A percentile compares a stretch with the other conserved stretches of the same genome.
Evolutionary conservation across 2,113 vertebrate genomes (phyloP).

Genomic region (Tupaia tana): DNA sequence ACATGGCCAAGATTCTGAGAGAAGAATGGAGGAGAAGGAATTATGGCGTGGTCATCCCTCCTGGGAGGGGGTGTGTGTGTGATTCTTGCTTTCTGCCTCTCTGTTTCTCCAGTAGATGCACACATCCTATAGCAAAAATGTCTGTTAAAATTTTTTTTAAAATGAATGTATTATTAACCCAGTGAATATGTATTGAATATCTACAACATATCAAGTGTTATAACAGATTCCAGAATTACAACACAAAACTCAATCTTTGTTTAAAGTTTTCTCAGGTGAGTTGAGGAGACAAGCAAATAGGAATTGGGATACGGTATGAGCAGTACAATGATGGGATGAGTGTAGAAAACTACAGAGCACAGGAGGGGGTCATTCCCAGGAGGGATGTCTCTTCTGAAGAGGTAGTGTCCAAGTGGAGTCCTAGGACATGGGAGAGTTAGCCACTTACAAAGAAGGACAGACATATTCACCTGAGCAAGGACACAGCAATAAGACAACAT

Average conservation of each 20-base stretch:
- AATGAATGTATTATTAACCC: background rate
- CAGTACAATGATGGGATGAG: too few species aligned
- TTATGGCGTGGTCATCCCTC: too few species aligned
- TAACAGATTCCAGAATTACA: background rate
- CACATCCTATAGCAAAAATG: too few species aligned
- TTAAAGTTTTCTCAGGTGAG: background rate
- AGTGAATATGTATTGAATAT: background rate
- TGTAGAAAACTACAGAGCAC: fast-evolving
- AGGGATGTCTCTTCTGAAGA: background rate
- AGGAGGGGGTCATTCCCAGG: background rate
- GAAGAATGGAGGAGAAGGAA: too few species aligned
- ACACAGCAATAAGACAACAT: background rate
- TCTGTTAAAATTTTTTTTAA: too few species aligned
- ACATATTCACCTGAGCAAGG: background rate
- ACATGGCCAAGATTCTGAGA: too few species aligned
- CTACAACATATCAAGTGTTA: background rate
- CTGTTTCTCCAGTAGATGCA: too few species aligned
- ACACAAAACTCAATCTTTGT: background rate
- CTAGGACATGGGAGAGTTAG: background rate
- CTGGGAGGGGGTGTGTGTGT: too few species aligned
- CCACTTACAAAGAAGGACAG: background rate
- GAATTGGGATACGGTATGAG: background rate
- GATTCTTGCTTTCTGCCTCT: too few species aligned
- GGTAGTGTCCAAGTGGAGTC: background rate
- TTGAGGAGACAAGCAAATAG: background rate